Conservation (phyloP, 2,113 vertebrate species). For the Strix uralensis region DNA sequence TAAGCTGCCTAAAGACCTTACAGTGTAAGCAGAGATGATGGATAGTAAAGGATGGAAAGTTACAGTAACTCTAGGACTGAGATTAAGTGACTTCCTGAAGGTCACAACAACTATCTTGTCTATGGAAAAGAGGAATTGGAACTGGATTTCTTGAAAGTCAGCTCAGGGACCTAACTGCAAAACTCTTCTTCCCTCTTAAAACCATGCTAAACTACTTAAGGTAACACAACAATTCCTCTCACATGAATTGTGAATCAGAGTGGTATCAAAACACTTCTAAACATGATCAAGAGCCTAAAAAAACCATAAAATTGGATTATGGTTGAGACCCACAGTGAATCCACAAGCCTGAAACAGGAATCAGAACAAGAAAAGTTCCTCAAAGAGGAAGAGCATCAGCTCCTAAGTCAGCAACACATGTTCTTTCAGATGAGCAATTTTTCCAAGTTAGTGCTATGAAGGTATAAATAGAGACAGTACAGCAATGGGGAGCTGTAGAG, state of each 20-base stretch:
- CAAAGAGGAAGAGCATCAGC: not conserved
- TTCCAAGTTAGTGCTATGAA: not conserved
- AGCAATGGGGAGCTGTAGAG: not conserved
- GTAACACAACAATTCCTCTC: not conserved
- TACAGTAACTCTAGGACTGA: not conserved
- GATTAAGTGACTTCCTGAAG: not conserved
- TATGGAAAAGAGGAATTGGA: not conserved
- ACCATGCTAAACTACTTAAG: not conserved
- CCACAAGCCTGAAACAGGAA: not conserved
- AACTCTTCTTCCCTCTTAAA: not conserved
- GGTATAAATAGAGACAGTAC: not conserved
- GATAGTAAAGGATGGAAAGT: not conserved
- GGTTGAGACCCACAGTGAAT: not conserved
- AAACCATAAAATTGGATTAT: not conserved
- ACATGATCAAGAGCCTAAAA: not conserved
- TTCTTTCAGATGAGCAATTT: not conserved
- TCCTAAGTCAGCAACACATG: not conserved
- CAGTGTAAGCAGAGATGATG: not conserved
- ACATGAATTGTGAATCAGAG: not conserved
- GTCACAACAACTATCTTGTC: not conserved
- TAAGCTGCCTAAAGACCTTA: not conserved
- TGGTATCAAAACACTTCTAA: not conserved
- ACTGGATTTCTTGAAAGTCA: not conserved
- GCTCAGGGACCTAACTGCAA: not conserved
- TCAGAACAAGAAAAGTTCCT: not conserved